These are phyloP conservation scores for Heliothis virescens DNA, from an alignment of 1,140 invertebrate genomes.

Conservation along the genomic window DNA sequence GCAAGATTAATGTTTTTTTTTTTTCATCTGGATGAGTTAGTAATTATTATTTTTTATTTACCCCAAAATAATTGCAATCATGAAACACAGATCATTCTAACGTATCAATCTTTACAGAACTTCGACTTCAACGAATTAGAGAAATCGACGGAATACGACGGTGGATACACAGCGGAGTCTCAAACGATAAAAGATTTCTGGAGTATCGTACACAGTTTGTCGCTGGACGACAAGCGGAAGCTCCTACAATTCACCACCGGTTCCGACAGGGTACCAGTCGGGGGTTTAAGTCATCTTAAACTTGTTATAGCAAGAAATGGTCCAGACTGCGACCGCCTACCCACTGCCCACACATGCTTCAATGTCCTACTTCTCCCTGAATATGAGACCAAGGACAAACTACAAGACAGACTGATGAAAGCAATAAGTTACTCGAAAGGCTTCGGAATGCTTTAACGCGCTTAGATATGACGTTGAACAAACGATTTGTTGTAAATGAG, in stretches of 20 bases:
- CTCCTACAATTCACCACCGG: slow-evolving; percentile 98
- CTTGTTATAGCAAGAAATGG: slow-evolving; percentile 93
- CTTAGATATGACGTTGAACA: slow-evolving; percentile 47
- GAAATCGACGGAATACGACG: slow-evolving; percentile 96
- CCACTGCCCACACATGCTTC: slow-evolving; percentile 97
- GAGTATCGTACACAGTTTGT: slow-evolving; percentile 96
- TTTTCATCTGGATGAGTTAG: too few relatives aligned
- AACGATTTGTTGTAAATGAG: slow-evolving; percentile 62
- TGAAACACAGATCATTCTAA: too few relatives aligned
- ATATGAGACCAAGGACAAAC: slow-evolving; percentile 93
- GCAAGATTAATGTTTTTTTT: too few relatives aligned
- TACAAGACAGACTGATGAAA: slow-evolving; percentile 94
- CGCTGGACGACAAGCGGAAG: slow-evolving; percentile 94
- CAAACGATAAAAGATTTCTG: slow-evolving; percentile 96
- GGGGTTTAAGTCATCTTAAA: slow-evolving; percentile 95
- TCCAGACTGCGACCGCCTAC: slow-evolving; percentile 92
- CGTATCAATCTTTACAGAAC: slow-evolving; percentile 77
- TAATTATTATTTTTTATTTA: too few relatives aligned
- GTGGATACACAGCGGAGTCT: slow-evolving; percentile 94
- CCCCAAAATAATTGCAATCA: too few relatives aligned
- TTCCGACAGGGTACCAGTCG: slow-evolving; percentile 97
- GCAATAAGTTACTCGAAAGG: slow-evolving; percentile 96
- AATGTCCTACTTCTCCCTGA: slow-evolving; percentile 97
- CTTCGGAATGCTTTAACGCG: slow-evolving; percentile 93
- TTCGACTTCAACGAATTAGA: slow-evolving; percentile 97